Conservation (phyloP, 2,113 vertebrate species). For the Notothenia rossii region DNA sequence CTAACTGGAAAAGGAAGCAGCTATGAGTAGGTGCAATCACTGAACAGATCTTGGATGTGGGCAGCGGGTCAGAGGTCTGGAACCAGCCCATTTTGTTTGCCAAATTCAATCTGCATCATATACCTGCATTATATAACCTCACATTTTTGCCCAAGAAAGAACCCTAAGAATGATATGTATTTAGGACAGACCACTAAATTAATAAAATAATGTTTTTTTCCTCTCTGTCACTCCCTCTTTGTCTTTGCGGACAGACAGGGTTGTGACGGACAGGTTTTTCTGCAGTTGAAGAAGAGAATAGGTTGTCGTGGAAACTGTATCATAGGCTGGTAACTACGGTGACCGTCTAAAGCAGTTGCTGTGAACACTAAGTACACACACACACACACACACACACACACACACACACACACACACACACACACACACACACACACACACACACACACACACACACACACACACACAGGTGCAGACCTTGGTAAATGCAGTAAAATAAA, state of each 20-base stretch:
- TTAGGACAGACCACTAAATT: background rate
- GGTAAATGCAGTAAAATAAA: constrained; percentile 32
- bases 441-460: too few species aligned
- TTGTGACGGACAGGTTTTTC: constrained; percentile 66
- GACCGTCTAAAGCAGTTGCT: constrained; percentile 55
- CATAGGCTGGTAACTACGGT: constrained; percentile 67
- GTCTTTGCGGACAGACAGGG: constrained; percentile 56
- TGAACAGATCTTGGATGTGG: constrained; percentile 14
- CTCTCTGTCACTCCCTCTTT: constrained; percentile 5
- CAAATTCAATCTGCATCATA: background rate
- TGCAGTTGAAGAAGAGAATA: constrained; percentile 66
- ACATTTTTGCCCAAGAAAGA: background rate
- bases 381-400: constrained; percentile 1
- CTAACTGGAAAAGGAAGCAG: background rate
- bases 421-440: too few species aligned
- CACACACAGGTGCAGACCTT: constrained; percentile 20
- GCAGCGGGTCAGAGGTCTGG: background rate
- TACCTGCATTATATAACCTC: background rate
- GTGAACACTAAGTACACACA: constrained; percentile 39
- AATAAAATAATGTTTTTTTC: background rate
- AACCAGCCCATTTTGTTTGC: background rate
- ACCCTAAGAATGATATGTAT: background rate
- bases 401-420: too few species aligned
- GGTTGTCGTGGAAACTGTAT: constrained; percentile 83
- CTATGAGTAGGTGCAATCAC: background rate